Base-by-base conservation (phyloP, 2,888 invertebrate genomes). In the Linnaemya tessellans region DNA sequence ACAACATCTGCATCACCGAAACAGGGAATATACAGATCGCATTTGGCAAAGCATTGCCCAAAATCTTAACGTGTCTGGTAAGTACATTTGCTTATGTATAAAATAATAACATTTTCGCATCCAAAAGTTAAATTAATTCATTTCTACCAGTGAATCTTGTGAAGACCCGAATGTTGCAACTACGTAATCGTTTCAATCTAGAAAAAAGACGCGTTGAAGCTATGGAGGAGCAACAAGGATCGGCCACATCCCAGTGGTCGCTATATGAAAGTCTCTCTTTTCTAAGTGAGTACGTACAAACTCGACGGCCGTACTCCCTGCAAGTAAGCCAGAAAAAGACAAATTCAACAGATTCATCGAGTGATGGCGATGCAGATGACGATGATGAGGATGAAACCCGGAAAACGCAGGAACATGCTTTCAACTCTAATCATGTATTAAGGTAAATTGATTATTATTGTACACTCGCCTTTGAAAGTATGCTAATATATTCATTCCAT, bases 151-250 rank as follows among this genome's bases (percentile, higher is more conserved):
- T 87, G 10, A 87, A 84, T 54, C 79, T 89, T 25, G 88, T 89
- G 0, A 89, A 89, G 60, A 90, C 89, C 35, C 88, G 90, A 13
- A 89, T 90, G 90, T 81, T 89, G 46, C 90, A 90, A 68, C 84
- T 90, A n/a, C 85, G 90, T 3, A 90, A 90, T 86, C 89, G 90
- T n/a, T 90, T 89, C 73, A 90, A 90, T 83, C 75, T 90, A 5
- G 90, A 90, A 51, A 90, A 90, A 67, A 88, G 90, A 13, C 89
- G 90, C 9, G 80, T 90, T 1, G 89, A 89, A 13, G 80, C 80
- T 56, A 22, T 87, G n/a, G 87, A 87, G 56, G 74, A 79, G 0
- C 89, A 88, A 54, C 85, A 85, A 18, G 54, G 80, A 15, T 51
- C 79, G 56, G 84, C 87, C 2, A 87, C 87, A 73, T 89, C 90